Percentiles rank a stretch among this genome's conserved stretches.
phyloP scores from a whole-genome alignment of 2,797 vertebrate species.

The Pseudopleuronectes americanus region DNA sequence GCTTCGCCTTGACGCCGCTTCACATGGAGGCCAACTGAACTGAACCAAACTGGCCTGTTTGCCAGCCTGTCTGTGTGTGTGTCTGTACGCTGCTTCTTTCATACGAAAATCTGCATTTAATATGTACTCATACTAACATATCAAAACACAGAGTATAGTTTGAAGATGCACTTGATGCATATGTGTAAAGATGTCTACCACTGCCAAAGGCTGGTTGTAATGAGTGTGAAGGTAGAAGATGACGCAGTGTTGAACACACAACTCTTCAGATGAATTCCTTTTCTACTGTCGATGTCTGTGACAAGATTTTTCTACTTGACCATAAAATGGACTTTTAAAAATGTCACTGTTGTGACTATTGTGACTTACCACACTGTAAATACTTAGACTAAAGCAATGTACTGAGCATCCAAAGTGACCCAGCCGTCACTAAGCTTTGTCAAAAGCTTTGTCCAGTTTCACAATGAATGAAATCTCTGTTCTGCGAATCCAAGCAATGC shows the following conservation, averaged over 20 bases:
- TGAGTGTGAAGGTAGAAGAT: slow-evolving; percentile 53
- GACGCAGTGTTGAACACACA: slow-evolving; percentile 49
- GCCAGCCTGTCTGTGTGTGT: slow-evolving; percentile 49
- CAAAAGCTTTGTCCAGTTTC: slow-evolving; percentile 36
- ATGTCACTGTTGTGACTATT: slow-evolving; percentile 16
- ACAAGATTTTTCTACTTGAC: slow-evolving; percentile 60
- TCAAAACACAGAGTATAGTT: slow-evolving; percentile 38
- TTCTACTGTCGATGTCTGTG: slow-evolving; percentile 61
- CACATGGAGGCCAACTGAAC: slow-evolving; percentile 69
- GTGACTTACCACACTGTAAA: slow-evolving; percentile 57
- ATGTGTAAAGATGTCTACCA: slow-evolving; percentile 47
- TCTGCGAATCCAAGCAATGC: slow-evolving; percentile 31
- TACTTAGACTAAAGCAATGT: slow-evolving; percentile 36
- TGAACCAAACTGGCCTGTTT: slow-evolving; percentile 62
- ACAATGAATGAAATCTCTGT: slow-evolving; percentile 29
- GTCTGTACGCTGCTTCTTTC: slow-evolving; percentile 55
- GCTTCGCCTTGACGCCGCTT: slow-evolving; percentile 57
- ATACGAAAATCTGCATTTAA: slow-evolving; percentile 47
- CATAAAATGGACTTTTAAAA: slow-evolving; percentile 37
- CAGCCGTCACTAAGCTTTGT: slow-evolving; percentile 37
- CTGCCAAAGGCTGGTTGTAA: slow-evolving; percentile 52
- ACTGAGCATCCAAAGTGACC: slow-evolving; percentile 40
- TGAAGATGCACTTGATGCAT: slow-evolving; percentile 50
- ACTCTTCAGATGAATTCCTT: slow-evolving; percentile 74
- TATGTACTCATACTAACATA: slow-evolving; percentile 71